These are phyloP conservation scores for Hypomecis atomaria DNA, from an alignment of 2,888 invertebrate species.

Conservation along the genomic window DNA sequence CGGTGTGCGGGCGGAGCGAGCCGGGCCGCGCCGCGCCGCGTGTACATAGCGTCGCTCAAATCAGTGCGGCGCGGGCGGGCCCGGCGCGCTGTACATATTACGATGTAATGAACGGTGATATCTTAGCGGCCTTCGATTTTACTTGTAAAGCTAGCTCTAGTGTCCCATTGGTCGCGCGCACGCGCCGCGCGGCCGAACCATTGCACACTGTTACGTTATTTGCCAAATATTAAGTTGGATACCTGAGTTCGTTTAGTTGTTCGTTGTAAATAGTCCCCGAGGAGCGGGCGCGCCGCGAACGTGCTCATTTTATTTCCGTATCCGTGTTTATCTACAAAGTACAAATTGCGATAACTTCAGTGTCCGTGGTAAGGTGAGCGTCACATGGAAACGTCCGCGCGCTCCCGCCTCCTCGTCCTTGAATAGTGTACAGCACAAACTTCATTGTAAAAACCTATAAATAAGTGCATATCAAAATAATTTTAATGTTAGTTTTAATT, in stretches of 20 bases:
- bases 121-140: slow-evolving; percentile 84
- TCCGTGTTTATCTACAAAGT: slow-evolving; percentile 55
- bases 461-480: slow-evolving; percentile 83
- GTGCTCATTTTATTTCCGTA: slow-evolving; percentile 52
- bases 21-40: slow-evolving; percentile 41
- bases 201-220: slow-evolving; percentile 66
- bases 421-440: slow-evolving; percentile 80
- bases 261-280: slow-evolving; percentile 71
- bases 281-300: slow-evolving; percentile 58
- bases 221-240: slow-evolving; percentile 79
- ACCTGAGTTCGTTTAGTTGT: slow-evolving; percentile 63
- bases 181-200: slow-evolving; percentile 58
- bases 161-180: slow-evolving; percentile 62
- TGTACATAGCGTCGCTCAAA: slow-evolving; percentile 70
- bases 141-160: slow-evolving; percentile 83
- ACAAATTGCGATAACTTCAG: slow-evolving; percentile 62
- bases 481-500: slow-evolving; percentile 78
- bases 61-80: slow-evolving; percentile 51
- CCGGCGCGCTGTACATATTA: slow-evolving; percentile 72
- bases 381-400: slow-evolving; percentile 47
- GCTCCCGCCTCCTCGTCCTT: slow-evolving; percentile 53
- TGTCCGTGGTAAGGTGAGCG: slow-evolving; percentile 53
- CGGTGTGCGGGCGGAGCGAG: not conserved
- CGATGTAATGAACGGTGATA: slow-evolving; percentile 82
- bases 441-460: slow-evolving; percentile 77